These are phyloP conservation scores for Dromococcyx pavoninus DNA, from an alignment of 2,797 vertebrate species.

Conservation along the genomic window DNA sequence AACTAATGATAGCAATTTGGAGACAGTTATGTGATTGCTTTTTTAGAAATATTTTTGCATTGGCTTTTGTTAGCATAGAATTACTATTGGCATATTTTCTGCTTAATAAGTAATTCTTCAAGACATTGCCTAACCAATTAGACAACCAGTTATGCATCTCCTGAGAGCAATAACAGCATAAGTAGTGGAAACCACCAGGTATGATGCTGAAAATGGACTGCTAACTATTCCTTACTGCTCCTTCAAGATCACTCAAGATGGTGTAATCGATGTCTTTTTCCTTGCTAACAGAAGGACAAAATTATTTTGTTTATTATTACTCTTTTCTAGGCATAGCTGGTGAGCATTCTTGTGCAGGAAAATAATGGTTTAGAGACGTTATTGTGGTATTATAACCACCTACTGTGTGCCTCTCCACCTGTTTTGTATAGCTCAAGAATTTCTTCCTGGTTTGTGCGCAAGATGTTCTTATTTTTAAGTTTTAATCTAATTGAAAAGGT, in stretches of 20 bases:
- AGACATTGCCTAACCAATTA: conserved; percentile 34
- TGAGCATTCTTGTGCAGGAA: neutral
- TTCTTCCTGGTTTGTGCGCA: neutral
- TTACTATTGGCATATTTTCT: conserved; percentile 33
- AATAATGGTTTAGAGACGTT: neutral
- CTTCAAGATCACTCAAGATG: neutral
- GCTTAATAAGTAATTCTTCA: conserved; percentile 46
- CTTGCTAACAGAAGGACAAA: conserved; percentile 12
- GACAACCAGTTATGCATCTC: conserved; percentile 34
- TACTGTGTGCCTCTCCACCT: neutral
- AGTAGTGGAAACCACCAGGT: conserved; percentile 37
- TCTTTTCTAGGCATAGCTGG: neutral
- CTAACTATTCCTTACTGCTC: neutral
- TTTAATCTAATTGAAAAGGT: neutral
- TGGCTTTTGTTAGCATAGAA: neutral
- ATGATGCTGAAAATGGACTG: conserved; percentile 22
- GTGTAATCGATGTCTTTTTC: neutral
- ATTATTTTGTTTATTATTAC: neutral
- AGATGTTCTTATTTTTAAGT: neutral
- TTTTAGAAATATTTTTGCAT: neutral
- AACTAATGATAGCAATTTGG: conserved; percentile 10
- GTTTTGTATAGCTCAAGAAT: neutral
- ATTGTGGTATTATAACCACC: neutral
- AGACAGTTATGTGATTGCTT: neutral
- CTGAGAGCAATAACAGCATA: conserved; percentile 20